phyloP scores from a whole-genome alignment of 1,140 invertebrate species.

The Calosoma granatense region DNA sequence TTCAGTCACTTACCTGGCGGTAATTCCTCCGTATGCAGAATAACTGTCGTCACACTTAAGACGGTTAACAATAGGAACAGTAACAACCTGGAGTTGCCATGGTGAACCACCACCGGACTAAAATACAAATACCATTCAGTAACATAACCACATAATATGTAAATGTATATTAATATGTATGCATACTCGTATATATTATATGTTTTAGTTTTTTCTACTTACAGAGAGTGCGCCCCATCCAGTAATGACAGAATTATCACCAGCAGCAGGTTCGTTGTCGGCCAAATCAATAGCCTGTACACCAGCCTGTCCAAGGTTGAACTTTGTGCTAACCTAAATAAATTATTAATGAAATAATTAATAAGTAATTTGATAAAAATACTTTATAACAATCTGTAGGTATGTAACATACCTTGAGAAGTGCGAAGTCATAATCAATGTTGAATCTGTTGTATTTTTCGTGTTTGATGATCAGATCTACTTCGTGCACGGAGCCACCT shows the following conservation, averaged over 20 bases:
- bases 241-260: conserved; percentile 34
- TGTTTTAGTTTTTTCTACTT: background rate
- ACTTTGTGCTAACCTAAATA: background rate
- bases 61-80: conserved; percentile 27
- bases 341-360: background rate
- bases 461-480: conserved; percentile 30
- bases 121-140: background rate
- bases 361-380: background rate
- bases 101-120: conserved; percentile 10
- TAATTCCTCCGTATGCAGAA: no score
- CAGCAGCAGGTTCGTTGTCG: conserved; percentile 1
- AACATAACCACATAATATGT: no score
- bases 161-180: no score
- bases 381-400: background rate
- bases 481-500: conserved; percentile 29
- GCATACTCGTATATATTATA: conserved; percentile 1
- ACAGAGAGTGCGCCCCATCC: conserved; percentile 41
- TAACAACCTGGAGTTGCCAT: conserved; percentile 24
- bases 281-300: conserved; percentile 1
- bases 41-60: conserved; percentile 18
- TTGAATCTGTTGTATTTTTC: conserved; percentile 29
- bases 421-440: conserved; percentile 37
- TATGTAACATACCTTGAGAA: background rate
- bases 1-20: conserved; percentile 12
- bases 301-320: conserved; percentile 1